Percentiles rank a stretch among this genome's conserved stretches.
Conservation (phyloP, 2,888 invertebrate species). For the Sphaerophoria rueppellii region DNA sequence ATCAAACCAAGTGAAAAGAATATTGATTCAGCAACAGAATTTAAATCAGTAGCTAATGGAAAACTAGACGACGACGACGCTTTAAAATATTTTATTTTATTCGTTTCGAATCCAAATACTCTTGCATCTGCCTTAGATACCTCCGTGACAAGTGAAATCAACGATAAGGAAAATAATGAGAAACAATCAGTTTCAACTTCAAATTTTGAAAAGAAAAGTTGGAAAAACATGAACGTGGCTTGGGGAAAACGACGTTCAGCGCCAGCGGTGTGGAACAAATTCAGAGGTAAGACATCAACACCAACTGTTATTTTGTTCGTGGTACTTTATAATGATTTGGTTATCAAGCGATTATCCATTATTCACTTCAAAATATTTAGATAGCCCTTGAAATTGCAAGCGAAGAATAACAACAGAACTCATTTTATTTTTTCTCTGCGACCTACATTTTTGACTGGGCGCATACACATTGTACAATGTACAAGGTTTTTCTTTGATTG, state of each 20-base stretch:
- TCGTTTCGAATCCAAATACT: slow-evolving; percentile 72
- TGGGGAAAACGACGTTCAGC: slow-evolving; percentile 88
- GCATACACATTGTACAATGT: no score
- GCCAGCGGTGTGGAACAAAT: slow-evolving; percentile 84
- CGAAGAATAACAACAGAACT: no score
- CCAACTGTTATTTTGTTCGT: no score
- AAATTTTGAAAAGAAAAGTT: slow-evolving; percentile 85
- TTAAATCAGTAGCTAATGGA: slow-evolving; percentile 40
- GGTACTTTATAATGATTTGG: no score
- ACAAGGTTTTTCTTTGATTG: no score
- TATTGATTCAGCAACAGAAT: slow-evolving; percentile 51
- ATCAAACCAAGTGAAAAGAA: slow-evolving; percentile 12
- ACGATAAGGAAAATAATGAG: slow-evolving; percentile 32
- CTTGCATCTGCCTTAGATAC: slow-evolving; percentile 42
- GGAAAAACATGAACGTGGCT: slow-evolving; percentile 88
- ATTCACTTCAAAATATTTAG: no score
- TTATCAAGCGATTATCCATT: no score
- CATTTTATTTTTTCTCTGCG: no score
- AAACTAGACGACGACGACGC: not conserved
- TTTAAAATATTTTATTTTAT: slow-evolving; percentile 75
- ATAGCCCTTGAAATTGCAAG: no score
- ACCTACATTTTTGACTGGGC: no score
- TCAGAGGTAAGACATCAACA: slow-evolving; percentile 81
- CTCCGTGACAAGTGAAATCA: slow-evolving; percentile 23
- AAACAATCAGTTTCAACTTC: slow-evolving; percentile 40